These are phyloP conservation scores for Eupithecia vulgata DNA, from an alignment of 2,888 invertebrate species.

Conservation along the genomic window DNA sequence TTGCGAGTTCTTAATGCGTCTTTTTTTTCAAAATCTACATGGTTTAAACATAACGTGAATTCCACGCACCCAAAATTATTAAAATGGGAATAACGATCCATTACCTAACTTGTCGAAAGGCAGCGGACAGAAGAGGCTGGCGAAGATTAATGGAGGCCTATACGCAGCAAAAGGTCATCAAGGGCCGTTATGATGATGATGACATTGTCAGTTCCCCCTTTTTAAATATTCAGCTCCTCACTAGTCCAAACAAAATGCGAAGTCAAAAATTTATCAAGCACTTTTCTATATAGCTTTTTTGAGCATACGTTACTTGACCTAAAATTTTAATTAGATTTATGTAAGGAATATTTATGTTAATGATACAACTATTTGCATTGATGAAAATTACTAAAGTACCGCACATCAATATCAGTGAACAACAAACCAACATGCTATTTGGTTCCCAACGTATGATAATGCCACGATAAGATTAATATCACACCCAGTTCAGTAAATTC, in stretches of 20 bases:
- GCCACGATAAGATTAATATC: conserved; percentile 9
- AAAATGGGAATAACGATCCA: too few species aligned
- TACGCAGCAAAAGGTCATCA: too few species aligned
- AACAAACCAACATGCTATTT: background rate
- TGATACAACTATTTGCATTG: background rate
- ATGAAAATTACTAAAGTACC: background rate
- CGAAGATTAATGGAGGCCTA: too few species aligned
- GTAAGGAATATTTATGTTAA: background rate
- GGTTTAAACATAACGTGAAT: too few species aligned
- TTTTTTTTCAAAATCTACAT: background rate
- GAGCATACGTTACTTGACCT: too few species aligned
- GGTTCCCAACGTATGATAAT: background rate
- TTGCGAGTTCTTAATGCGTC: background rate
- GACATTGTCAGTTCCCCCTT: background rate
- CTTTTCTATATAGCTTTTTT: too few species aligned
- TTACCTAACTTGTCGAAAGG: background rate
- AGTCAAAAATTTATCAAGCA: too few species aligned
- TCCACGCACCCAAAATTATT: background rate
- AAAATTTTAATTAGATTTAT: too few species aligned
- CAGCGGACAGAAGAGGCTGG: too few species aligned
- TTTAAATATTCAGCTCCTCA: too few species aligned
- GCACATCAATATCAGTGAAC: background rate
- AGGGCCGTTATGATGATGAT: too few species aligned
- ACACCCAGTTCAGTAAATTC: conserved; percentile 2
- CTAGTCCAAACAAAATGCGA: too few species aligned